A percentile compares a stretch with the other conserved stretches of the same genome.
These are phyloP conservation scores for Agrochola litura DNA, from an alignment of 2,888 invertebrate genomes.

Conservation along the genomic window DNA sequence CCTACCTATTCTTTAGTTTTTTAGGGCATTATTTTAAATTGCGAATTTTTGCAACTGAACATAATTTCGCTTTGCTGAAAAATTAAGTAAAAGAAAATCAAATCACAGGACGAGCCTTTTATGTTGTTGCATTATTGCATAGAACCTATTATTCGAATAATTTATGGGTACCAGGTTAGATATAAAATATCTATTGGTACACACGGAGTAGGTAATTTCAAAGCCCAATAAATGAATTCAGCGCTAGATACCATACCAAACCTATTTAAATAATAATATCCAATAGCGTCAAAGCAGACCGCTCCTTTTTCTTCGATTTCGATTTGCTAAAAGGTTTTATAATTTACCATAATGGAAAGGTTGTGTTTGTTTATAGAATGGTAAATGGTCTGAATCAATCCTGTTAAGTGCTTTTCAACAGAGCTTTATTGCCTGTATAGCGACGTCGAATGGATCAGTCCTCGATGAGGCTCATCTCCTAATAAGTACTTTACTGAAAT, in stretches of 20 bases:
- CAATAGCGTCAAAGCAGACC: constrained; percentile 72
- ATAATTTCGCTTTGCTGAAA: neutral
- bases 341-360: constrained; percentile 89
- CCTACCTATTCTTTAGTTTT: neutral
- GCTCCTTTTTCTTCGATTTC: constrained; percentile 78
- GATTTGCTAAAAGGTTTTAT: constrained; percentile 88
- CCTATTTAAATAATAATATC: constrained; percentile 69
- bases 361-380: constrained; percentile 90
- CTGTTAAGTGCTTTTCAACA: constrained; percentile 90
- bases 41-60: too few relatives aligned
- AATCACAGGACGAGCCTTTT: neutral
- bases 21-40: neutral
- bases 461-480: constrained; percentile 63
- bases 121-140: neutral
- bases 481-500: constrained; percentile 55
- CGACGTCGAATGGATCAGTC: constrained; percentile 81
- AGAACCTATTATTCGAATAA: neutral
- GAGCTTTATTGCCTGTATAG: constrained; percentile 89
- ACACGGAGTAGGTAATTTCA: neutral
- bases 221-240: constrained; percentile 26
- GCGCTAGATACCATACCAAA: constrained; percentile 59
- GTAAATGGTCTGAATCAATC: constrained; percentile 90
- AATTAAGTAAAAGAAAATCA: neutral
- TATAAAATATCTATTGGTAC: neutral
- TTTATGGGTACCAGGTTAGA: neutral